Evolutionary conservation across 1,140 invertebrate species (phyloP).

Genomic region (Berghia stephanieae): DNA sequence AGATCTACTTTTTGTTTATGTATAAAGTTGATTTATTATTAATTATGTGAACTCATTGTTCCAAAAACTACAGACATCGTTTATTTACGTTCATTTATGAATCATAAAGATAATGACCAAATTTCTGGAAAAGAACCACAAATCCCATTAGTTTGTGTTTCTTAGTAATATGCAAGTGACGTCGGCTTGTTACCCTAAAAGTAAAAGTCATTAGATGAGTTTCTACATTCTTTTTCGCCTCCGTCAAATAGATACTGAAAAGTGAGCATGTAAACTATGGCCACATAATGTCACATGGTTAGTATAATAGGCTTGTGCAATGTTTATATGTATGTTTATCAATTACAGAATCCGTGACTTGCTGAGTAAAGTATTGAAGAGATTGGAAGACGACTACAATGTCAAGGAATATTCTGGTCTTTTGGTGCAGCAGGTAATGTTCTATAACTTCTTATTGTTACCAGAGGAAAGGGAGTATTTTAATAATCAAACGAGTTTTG

Average conservation of each 20-base stretch:
- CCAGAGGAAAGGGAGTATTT: neutral
- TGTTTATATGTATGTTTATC: neutral
- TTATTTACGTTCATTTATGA: neutral
- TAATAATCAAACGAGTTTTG: too few species aligned
- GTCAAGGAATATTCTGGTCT: constrained; percentile 41
- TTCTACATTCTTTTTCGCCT: too few species aligned
- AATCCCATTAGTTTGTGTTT: too few species aligned
- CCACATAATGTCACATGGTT: too few species aligned
- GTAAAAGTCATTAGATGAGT: too few species aligned
- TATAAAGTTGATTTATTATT: neutral
- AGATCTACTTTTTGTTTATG: neutral
- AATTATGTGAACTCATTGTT: neutral
- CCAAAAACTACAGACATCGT: too few species aligned
- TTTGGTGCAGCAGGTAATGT: constrained; percentile 52
- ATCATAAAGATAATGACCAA: neutral
- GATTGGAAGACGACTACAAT: constrained; percentile 59
- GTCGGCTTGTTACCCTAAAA: too few species aligned
- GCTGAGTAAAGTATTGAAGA: constrained; percentile 49
- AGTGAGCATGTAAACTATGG: too few species aligned
- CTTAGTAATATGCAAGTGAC: too few species aligned
- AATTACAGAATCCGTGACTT: constrained; percentile 52
- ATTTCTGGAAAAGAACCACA: neutral
- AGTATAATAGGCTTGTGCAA: constrained; percentile 1
- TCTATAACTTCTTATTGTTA: too few species aligned
- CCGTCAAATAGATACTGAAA: too few species aligned